Evolutionary conservation across 1,140 invertebrate genomes (phyloP).

Genomic region (Bursaphelenchus mucronatus): DNA sequence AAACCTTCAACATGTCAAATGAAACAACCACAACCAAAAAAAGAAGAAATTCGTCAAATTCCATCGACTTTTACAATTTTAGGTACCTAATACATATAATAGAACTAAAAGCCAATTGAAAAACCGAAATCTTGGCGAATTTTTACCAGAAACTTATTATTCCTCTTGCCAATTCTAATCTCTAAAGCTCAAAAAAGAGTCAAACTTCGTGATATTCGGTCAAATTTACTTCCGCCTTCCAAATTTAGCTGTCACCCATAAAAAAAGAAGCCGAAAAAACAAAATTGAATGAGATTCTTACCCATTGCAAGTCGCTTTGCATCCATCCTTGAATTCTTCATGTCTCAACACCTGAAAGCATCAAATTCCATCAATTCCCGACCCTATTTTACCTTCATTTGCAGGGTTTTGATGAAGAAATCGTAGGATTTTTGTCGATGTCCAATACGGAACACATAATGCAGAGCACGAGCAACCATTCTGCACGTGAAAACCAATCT

Average conservation of each 20-base stretch:
- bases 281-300: constrained; percentile 63
- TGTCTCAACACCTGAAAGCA: constrained; percentile 80
- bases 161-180: too few species aligned
- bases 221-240: constrained; percentile 8
- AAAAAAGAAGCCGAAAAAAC: constrained; percentile 8
- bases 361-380: constrained; percentile 59
- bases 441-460: constrained; percentile 90
- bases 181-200: background rate
- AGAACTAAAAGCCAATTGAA: too few species aligned
- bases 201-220: background rate
- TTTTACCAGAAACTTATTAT: too few species aligned
- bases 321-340: constrained; percentile 92
- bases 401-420: constrained; percentile 82
- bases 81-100: too few species aligned
- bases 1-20: too few species aligned
- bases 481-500: background rate
- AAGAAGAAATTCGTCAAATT: too few species aligned
- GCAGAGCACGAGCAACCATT: constrained; percentile 69
- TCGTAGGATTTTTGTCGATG: constrained; percentile 76
- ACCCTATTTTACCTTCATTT: constrained; percentile 75
- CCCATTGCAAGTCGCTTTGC: constrained; percentile 93
- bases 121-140: too few species aligned
- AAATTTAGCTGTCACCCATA: constrained; percentile 8
- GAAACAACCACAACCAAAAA: too few species aligned
- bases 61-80: too few species aligned